Conservation (phyloP, 2,113 vertebrate genomes). For the Campylomormyrus tamandua region DNA sequence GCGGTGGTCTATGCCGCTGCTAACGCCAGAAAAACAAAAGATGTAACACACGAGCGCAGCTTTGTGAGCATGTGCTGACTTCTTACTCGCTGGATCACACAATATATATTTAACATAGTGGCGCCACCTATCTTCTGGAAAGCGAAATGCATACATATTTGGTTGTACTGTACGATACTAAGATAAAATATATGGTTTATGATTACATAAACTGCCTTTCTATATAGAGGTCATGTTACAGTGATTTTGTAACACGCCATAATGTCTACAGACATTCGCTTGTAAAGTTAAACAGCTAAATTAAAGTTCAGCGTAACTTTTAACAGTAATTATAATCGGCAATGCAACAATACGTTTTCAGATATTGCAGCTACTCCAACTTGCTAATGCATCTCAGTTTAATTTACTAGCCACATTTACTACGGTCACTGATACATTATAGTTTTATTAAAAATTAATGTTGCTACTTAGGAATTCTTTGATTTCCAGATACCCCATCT, state of each 20-base stretch:
- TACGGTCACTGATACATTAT: neutral
- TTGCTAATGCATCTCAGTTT: neutral
- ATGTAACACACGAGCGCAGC: neutral
- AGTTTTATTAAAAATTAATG: neutral
- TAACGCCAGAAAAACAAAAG: constrained; percentile 56
- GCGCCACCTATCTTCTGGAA: constrained; percentile 1
- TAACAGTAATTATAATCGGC: neutral
- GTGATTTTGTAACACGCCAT: neutral
- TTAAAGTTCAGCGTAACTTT: neutral
- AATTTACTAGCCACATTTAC: neutral
- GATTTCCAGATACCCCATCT: neutral
- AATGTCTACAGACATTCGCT: neutral
- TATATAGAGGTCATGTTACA: neutral
- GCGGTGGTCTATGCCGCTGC: neutral
- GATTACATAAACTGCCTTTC: neutral
- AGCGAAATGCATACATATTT: neutral
- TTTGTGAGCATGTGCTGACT: constrained; percentile 32
- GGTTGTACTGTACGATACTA: neutral
- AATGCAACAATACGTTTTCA: neutral
- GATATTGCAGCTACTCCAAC: neutral
- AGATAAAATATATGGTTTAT: neutral
- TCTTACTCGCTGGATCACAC: neutral
- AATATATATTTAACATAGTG: neutral
- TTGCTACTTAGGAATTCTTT: neutral
- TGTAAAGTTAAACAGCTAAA: neutral